Evolutionary conservation across 2,797 vertebrate species (phyloP).

Genomic region (Lycodopsis pacificus): DNA sequence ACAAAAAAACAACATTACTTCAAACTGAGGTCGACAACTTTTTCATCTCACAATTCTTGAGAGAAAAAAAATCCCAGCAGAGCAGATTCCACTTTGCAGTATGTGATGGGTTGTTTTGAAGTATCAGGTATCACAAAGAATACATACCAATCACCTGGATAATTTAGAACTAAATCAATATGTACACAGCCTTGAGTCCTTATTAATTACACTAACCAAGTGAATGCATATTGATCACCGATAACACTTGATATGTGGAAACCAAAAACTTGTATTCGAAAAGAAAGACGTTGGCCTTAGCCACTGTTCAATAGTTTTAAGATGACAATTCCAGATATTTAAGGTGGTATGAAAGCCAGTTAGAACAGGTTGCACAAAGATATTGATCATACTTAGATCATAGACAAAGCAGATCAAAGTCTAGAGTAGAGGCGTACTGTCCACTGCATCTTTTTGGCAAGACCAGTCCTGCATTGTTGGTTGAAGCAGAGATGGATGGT

Average conservation of each 20-base stretch:
- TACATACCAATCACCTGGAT: slow-evolving; percentile 9
- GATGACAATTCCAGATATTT: background rate
- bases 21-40: background rate
- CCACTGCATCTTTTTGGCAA: too few species aligned
- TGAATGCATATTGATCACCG: slow-evolving; percentile 43
- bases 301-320: background rate
- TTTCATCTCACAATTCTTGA: background rate
- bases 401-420: background rate
- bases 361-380: background rate
- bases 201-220: slow-evolving; percentile 59
- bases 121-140: slow-evolving; percentile 18
- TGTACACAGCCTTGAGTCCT: slow-evolving; percentile 19
- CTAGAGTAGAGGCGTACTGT: background rate
- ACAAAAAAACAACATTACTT: background rate
- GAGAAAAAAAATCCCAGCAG: background rate
- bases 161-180: slow-evolving; percentile 54
- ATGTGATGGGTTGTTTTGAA: slow-evolving; percentile 18
- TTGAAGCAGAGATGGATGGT: too few species aligned
- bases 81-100: slow-evolving; percentile 14
- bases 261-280: background rate
- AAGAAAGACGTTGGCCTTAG: background rate
- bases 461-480: too few species aligned
- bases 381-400: background rate
- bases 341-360: background rate
- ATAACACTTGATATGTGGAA: slow-evolving; percentile 13